Evolutionary conservation across 2,797 vertebrate species (phyloP).

Genomic region (Corythornis leucogaster): DNA sequence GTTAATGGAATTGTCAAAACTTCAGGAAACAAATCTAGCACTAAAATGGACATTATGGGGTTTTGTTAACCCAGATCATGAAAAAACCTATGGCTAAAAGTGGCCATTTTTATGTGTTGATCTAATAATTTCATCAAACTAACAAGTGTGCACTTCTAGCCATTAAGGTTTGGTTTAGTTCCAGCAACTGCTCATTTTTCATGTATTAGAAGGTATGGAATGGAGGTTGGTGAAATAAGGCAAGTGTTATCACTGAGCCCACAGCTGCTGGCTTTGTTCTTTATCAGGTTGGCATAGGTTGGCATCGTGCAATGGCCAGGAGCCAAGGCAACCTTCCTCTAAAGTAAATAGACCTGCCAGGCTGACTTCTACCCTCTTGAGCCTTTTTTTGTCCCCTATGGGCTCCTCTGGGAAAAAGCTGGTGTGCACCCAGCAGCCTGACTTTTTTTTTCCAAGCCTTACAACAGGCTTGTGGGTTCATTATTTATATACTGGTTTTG

Average conservation of each 20-base stretch:
- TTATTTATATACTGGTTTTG: neutral
- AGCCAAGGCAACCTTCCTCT: neutral
- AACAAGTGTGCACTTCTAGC: neutral
- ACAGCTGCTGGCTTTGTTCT: neutral
- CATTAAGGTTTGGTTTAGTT: neutral
- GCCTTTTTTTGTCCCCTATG: neutral
- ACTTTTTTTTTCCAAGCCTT: neutral
- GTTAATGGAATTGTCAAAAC: neutral
- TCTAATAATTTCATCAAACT: neutral
- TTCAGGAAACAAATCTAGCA: neutral
- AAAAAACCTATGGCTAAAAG: neutral
- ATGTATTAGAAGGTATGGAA: neutral
- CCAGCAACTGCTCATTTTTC: neutral
- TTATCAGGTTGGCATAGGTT: neutral
- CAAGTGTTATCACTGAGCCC: neutral
- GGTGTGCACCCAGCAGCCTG: rapidly evolving
- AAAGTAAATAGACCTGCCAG: neutral
- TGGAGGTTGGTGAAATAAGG: neutral
- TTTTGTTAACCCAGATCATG: neutral
- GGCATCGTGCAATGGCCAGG: neutral
- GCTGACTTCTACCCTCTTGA: neutral
- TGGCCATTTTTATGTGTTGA: neutral
- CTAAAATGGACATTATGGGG: neutral
- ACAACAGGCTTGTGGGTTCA: rapidly evolving
- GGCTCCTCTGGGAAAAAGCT: neutral